phyloP scores from a whole-genome alignment of 1,140 invertebrate genomes.

The Whitmania pigra region DNA sequence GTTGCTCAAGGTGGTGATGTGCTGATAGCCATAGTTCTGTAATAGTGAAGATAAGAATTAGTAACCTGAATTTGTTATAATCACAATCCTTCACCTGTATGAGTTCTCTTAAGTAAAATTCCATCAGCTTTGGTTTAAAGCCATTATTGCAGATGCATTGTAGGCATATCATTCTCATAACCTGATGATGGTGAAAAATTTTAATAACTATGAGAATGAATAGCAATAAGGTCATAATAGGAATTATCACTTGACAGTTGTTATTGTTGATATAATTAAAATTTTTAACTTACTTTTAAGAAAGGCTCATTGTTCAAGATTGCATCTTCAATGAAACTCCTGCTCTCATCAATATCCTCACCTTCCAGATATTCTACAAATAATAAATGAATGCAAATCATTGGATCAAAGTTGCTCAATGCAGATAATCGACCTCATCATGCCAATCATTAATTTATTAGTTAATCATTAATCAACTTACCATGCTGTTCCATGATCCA shows the following conservation, averaged over 20 bases:
- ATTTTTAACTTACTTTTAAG: too few relatives aligned
- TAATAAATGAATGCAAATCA: neutral
- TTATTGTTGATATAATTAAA: too few relatives aligned
- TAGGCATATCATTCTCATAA: conserved; percentile 69
- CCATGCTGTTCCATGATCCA: conserved; percentile 62
- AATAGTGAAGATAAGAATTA: too few relatives aligned
- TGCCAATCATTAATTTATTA: too few relatives aligned
- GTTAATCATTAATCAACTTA: conserved; percentile 19
- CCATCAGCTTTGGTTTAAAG: conserved; percentile 73
- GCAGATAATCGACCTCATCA: too few relatives aligned
- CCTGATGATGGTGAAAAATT: conserved; percentile 34
- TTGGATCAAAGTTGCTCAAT: neutral
- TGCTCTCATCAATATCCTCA: conserved; percentile 74
- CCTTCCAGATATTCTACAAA: conserved; percentile 68
- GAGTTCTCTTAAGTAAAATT: conserved; percentile 83
- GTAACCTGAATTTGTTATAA: too few relatives aligned
- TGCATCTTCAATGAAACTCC: conserved; percentile 75
- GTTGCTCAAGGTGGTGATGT: conserved; percentile 68
- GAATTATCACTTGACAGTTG: too few relatives aligned
- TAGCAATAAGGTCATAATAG: too few relatives aligned
- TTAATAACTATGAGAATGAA: neutral
- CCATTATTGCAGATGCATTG: conserved; percentile 55
- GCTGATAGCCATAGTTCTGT: conserved; percentile 77
- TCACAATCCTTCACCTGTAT: conserved; percentile 37
- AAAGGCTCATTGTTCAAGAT: conserved; percentile 70